These are phyloP conservation scores for Apomyelois bistriatella DNA, from an alignment of 2,888 invertebrate species.

Conservation along the genomic window DNA sequence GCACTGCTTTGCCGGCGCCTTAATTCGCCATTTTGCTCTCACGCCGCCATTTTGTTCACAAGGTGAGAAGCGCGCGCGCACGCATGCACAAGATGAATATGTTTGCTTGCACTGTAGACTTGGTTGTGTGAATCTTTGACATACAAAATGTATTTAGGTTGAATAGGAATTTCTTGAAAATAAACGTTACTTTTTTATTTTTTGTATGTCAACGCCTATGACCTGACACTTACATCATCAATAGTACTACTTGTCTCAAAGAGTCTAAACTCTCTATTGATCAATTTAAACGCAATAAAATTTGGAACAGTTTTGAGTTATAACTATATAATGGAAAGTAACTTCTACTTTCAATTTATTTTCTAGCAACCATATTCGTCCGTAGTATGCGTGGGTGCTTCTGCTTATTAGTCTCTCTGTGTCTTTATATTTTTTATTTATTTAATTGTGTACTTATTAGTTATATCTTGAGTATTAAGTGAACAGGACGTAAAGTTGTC, in stretches of 20 bases:
- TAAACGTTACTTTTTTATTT: slow-evolving; percentile 7
- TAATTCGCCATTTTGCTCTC: slow-evolving; percentile 72
- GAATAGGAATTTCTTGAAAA: neutral
- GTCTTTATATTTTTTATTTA: slow-evolving; percentile 64
- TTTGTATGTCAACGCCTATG: slow-evolving; percentile 1
- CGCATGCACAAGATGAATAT: slow-evolving; percentile 58
- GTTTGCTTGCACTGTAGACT: slow-evolving; percentile 44
- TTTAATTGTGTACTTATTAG: slow-evolving; percentile 76
- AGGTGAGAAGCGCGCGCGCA: slow-evolving; percentile 75
- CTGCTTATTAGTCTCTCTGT: slow-evolving; percentile 75
- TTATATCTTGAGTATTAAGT: slow-evolving; percentile 58
- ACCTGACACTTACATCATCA: slow-evolving; percentile 5
- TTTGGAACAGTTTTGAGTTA: slow-evolving; percentile 15
- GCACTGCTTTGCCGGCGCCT: slow-evolving; percentile 89
- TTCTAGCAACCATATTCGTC: slow-evolving; percentile 53
- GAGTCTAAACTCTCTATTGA: neutral
- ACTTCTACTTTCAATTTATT: slow-evolving; percentile 18
- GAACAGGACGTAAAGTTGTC: slow-evolving; percentile 53
- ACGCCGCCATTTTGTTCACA: slow-evolving; percentile 77
- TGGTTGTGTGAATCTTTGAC: slow-evolving; percentile 23
- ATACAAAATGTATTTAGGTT: neutral
- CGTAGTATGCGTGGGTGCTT: slow-evolving; percentile 60
- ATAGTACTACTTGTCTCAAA: slow-evolving; percentile 4
- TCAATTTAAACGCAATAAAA: neutral
- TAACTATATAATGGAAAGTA: slow-evolving; percentile 9